phyloP scores from a whole-genome alignment of 2,888 invertebrate genomes.

The Lasioglossum zephyrum region DNA sequence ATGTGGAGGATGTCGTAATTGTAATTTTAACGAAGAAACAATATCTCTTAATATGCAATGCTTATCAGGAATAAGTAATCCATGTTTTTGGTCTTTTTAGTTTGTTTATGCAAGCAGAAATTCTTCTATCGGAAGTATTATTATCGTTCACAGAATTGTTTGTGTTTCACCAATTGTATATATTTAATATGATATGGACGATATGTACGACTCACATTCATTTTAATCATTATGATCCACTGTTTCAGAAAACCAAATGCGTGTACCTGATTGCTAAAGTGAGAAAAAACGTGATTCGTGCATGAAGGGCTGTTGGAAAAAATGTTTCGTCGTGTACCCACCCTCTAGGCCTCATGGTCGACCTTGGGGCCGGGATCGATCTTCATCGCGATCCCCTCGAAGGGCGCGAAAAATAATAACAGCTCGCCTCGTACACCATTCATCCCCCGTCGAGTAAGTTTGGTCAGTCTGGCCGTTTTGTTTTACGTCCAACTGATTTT shows the following conservation, averaged over 20 bases:
- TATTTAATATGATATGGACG: too few relatives aligned
- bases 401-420: conserved; percentile 57
- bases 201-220: too few relatives aligned
- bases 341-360: conserved; percentile 16
- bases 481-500: conserved; percentile 54
- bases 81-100: too few relatives aligned
- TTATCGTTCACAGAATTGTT: too few relatives aligned
- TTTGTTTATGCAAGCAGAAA: too few relatives aligned
- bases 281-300: background rate
- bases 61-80: too few relatives aligned
- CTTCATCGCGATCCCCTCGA: conserved; percentile 34
- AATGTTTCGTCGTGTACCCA: background rate
- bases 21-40: background rate
- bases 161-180: too few relatives aligned
- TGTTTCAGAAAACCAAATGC: background rate
- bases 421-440: conserved; percentile 27
- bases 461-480: conserved; percentile 49
- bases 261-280: background rate
- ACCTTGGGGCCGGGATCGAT: conserved; percentile 41
- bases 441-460: conserved; percentile 43
- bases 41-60: too few relatives aligned
- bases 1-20: too few relatives aligned
- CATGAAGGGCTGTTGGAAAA: background rate
- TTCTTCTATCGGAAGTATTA: too few relatives aligned
- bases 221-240: too few relatives aligned